Percentiles rank a stretch among this genome's conserved stretches.
Evolutionary conservation across 1,140 invertebrate genomes (phyloP).

Genomic region (Portunus trituberculatus): DNA sequence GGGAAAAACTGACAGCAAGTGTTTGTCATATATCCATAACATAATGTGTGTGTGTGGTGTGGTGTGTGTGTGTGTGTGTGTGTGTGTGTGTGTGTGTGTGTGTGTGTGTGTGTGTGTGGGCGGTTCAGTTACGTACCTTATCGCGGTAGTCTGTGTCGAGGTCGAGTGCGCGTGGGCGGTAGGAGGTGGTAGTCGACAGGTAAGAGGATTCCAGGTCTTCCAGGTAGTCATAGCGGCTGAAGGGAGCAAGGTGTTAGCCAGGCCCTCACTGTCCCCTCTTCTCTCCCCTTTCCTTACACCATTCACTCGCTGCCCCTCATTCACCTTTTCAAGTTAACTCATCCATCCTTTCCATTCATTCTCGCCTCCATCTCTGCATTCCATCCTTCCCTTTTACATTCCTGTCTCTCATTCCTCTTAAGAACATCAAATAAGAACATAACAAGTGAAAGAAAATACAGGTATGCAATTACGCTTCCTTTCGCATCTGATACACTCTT

Average conservation of each 20-base stretch:
- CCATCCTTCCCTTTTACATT: neutral
- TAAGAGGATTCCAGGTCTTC: conserved; percentile 48
- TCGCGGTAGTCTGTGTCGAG: conserved; percentile 54
- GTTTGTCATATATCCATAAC: too few relatives aligned
- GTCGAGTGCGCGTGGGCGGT: conserved; percentile 49
- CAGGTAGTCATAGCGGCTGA: conserved; percentile 69
- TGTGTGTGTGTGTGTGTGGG: neutral
- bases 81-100: neutral
- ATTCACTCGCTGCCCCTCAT: too few relatives aligned
- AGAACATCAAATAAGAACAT: neutral
- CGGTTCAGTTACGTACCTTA: conserved; percentile 32
- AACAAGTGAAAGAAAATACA: too few relatives aligned
- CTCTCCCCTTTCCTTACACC: neutral
- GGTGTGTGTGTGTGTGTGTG: neutral
- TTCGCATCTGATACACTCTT: neutral
- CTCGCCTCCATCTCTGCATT: neutral
- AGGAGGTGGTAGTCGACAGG: conserved; percentile 9
- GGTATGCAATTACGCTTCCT: neutral
- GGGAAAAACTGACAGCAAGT: neutral
- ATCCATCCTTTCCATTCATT: neutral
- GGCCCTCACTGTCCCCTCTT: neutral
- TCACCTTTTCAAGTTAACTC: neutral
- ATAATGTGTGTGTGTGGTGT: neutral
- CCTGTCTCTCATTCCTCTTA: neutral
- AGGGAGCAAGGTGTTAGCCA: neutral